A percentile compares a stretch with the other conserved stretches of the same genome.
phyloP scores from a whole-genome alignment of 2,888 invertebrate species.

The Tenthredo scrophulariae region DNA sequence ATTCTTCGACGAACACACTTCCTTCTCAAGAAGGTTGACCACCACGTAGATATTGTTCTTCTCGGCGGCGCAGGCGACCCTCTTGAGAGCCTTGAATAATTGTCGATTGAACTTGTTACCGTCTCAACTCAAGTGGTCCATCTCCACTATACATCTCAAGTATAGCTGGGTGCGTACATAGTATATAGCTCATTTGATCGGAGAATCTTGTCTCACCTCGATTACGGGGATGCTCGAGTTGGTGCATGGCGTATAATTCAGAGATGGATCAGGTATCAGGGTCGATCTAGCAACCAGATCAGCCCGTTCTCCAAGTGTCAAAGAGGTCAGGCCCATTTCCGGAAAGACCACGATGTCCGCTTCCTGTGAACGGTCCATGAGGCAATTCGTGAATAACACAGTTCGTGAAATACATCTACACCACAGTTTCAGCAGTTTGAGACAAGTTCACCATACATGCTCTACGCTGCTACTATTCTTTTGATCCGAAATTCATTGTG shows the following conservation, averaged over 20 bases:
- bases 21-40: slow-evolving; percentile 78
- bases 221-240: slow-evolving; percentile 56
- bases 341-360: slow-evolving; percentile 83
- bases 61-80: slow-evolving; percentile 78
- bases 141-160: slow-evolving; percentile 49
- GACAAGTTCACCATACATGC: neutral
- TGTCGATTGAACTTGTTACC: neutral
- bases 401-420: neutral
- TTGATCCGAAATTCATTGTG: too few relatives aligned
- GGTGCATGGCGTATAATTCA: slow-evolving; percentile 65
- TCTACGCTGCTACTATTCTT: too few relatives aligned
- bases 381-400: too few relatives aligned
- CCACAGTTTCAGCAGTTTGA: too few relatives aligned
- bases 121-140: neutral
- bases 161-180: neutral
- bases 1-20: slow-evolving; percentile 67
- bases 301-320: slow-evolving; percentile 68
- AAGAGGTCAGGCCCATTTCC: slow-evolving; percentile 75
- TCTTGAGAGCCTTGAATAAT: slow-evolving; percentile 70
- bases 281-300: slow-evolving; percentile 64
- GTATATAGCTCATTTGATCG: neutral
- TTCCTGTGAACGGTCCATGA: slow-evolving; percentile 71
- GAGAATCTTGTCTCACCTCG: slow-evolving; percentile 57
- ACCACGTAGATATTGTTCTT: slow-evolving; percentile 78
- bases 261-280: slow-evolving; percentile 62